Conservation (phyloP, 2,113 vertebrate species). For the Onychostruthus taczanowskii region DNA sequence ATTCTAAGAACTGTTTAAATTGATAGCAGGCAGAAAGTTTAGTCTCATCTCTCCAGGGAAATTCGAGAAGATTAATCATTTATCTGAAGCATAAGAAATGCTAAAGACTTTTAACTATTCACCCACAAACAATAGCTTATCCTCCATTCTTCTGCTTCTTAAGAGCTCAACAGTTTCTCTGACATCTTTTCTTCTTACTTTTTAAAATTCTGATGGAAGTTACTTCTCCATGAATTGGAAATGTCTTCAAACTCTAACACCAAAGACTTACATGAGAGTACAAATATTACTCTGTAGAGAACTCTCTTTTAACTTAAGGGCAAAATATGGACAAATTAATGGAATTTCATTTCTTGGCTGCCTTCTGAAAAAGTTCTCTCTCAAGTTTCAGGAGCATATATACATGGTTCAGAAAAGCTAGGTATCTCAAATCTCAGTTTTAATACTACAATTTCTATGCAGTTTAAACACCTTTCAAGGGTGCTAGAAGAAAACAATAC, state of each 20-base stretch:
- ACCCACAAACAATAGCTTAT: slow-evolving; percentile 1
- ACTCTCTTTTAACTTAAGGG: background rate
- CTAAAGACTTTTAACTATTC: slow-evolving; percentile 31
- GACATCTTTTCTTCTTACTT: background rate
- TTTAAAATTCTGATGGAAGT: background rate
- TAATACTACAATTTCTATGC: background rate
- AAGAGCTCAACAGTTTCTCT: background rate
- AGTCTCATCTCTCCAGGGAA: slow-evolving; percentile 14
- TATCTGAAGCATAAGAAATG: slow-evolving; percentile 12
- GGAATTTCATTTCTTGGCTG: background rate
- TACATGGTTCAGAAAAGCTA: background rate
- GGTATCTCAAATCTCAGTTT: background rate
- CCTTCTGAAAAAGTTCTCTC: background rate
- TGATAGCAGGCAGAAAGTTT: slow-evolving; percentile 30
- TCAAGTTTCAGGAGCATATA: background rate
- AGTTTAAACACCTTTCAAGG: background rate
- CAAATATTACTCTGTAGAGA: background rate
- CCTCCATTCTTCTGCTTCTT: background rate
- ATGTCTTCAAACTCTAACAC: background rate
- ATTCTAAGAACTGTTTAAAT: slow-evolving; percentile 48
- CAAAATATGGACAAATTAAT: background rate
- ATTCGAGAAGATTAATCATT: slow-evolving; percentile 42
- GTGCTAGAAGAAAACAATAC: background rate
- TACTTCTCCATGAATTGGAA: background rate
- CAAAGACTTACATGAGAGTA: background rate